Evolutionary conservation across 2,888 invertebrate genomes (phyloP).

Genomic region (Cryptocheilus praepositus): DNA sequence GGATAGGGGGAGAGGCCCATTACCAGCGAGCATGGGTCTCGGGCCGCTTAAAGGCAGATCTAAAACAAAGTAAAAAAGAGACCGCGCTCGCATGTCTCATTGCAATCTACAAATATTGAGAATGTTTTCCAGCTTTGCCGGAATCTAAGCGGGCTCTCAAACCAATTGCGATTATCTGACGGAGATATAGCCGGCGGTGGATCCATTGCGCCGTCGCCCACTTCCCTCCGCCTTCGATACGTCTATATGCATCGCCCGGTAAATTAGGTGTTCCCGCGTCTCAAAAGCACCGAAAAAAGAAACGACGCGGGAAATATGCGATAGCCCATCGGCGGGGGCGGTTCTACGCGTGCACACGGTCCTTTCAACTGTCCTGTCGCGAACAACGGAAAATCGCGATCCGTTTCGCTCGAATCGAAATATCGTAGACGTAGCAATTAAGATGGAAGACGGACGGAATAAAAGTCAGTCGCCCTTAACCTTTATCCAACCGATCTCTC

Average conservation of each 20-base stretch:
- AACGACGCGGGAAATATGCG: conserved; percentile 36
- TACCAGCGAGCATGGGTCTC: conserved; percentile 61
- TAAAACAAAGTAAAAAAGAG: conserved; percentile 48
- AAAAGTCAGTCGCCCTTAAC: conserved; percentile 34
- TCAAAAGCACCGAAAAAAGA: conserved; percentile 42
- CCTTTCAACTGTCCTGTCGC: conserved; percentile 30
- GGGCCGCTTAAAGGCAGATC: conserved; percentile 52
- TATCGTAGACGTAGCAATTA: neutral
- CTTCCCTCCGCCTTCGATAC: conserved; percentile 37
- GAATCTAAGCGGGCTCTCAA: conserved; percentile 43
- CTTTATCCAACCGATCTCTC: conserved; percentile 4
- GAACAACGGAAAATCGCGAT: conserved; percentile 10
- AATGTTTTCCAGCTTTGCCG: conserved; percentile 64
- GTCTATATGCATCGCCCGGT: conserved; percentile 13
- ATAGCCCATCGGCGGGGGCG: conserved; percentile 36
- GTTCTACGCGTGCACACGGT: too few species aligned
- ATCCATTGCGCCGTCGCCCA: conserved; percentile 43
- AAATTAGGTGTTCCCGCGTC: conserved; percentile 52
- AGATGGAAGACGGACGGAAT: conserved; percentile 34
- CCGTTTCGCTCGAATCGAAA: neutral
- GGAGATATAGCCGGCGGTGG: conserved; percentile 52
- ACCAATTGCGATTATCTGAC: conserved; percentile 71
- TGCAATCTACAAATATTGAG: conserved; percentile 61
- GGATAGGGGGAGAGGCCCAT: conserved; percentile 51
- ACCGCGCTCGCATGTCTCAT: conserved; percentile 60